Evolutionary conservation across 2,888 invertebrate species (phyloP).

Genomic region (Vannuccia rotundouncinata): DNA sequence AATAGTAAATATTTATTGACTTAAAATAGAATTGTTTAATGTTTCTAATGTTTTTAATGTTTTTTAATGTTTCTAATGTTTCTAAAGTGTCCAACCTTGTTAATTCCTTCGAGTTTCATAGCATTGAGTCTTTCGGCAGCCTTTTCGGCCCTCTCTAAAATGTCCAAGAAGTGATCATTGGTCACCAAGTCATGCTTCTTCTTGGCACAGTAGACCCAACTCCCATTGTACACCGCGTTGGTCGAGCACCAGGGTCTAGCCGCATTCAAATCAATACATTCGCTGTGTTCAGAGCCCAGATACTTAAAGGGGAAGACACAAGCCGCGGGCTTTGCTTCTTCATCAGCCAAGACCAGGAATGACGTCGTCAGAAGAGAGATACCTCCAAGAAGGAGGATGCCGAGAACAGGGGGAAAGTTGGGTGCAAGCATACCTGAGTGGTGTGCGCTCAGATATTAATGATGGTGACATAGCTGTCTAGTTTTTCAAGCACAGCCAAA

Average conservation of each 20-base stretch:
- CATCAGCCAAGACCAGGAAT: not conserved
- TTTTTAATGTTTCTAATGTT: too few species aligned
- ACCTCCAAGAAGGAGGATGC: too few species aligned
- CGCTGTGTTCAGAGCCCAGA: not conserved
- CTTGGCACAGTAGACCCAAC: not conserved
- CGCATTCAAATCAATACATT: not conserved
- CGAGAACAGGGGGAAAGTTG: too few species aligned
- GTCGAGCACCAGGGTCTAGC: not conserved
- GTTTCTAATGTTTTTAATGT: too few species aligned
- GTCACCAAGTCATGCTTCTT: not conserved
- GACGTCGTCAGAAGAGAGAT: too few species aligned
- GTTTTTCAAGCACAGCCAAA: too few species aligned
- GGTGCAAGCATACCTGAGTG: too few species aligned
- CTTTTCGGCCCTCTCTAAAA: not conserved
- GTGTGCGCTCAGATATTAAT: too few species aligned
- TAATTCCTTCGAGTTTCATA: not conserved
- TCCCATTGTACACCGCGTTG: not conserved
- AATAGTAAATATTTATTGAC: too few species aligned
- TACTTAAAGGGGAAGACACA: not conserved
- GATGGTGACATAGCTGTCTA: too few species aligned
- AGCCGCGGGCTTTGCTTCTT: not conserved
- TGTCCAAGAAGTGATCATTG: not conserved
- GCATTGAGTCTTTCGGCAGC: not conserved
- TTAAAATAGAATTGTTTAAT: too few species aligned
- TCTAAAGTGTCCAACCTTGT: not conserved